Evolutionary conservation across 2,797 vertebrate genomes (phyloP).

Genomic region (Antrozous pallidus): DNA sequence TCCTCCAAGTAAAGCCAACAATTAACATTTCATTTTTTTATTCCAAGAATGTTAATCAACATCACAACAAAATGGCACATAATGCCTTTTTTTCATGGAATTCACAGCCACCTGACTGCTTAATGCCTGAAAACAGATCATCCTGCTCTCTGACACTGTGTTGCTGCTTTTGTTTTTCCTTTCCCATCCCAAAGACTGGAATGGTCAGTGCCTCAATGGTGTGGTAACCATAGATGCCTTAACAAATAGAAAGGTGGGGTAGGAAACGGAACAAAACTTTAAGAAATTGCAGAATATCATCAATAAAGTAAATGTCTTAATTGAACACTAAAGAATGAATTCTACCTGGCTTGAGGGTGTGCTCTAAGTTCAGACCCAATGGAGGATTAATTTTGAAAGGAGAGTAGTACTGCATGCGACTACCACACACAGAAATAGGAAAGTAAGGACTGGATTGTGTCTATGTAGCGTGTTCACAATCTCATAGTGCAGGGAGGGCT

Average conservation of each 20-base stretch:
- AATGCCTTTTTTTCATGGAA: slow-evolving; percentile 83
- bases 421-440: background rate
- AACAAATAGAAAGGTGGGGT: slow-evolving; percentile 69
- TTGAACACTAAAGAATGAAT: slow-evolving; percentile 34
- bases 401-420: background rate
- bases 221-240: slow-evolving; percentile 67
- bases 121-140: slow-evolving; percentile 87
- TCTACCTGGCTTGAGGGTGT: background rate
- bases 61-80: slow-evolving; percentile 82
- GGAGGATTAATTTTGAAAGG: slow-evolving; percentile 66
- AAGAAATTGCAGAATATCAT: background rate
- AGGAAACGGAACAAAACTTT: slow-evolving; percentile 56
- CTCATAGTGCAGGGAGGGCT: slow-evolving; percentile 23
- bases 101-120: slow-evolving; percentile 86
- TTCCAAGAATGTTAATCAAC: slow-evolving; percentile 84
- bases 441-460: background rate
- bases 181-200: slow-evolving; percentile 78
- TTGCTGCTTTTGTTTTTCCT: slow-evolving; percentile 59
- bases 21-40: slow-evolving; percentile 83
- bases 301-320: slow-evolving; percentile 48
- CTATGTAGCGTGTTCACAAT: background rate
- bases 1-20: slow-evolving; percentile 93
- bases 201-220: slow-evolving; percentile 73
- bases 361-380: background rate
- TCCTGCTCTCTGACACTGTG: slow-evolving; percentile 84